Evolutionary conservation across 2,888 invertebrate genomes (phyloP).

Genomic region (Koerneria pararmatus): DNA sequence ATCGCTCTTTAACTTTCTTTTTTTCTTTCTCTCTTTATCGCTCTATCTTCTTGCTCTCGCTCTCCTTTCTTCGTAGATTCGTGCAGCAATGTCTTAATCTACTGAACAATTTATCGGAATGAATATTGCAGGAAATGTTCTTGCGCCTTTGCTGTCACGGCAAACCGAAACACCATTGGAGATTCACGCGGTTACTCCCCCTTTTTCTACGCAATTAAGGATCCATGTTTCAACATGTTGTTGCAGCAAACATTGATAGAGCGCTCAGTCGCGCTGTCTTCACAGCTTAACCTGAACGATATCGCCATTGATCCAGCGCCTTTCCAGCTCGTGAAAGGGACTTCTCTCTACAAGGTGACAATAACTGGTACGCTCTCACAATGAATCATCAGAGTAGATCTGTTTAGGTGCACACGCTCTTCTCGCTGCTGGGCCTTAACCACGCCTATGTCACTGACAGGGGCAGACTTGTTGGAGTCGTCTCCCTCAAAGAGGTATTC

Average conservation of each 20-base stretch:
- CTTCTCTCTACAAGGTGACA: conserved; percentile 53
- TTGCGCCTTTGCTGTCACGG: conserved; percentile 38
- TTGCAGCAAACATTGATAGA: conserved; percentile 43
- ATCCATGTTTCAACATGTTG: background rate
- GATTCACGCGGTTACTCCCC: conserved; percentile 24
- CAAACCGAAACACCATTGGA: conserved; percentile 30
- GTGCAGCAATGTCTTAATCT: no score
- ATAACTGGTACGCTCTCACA: background rate
- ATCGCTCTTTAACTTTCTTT: no score
- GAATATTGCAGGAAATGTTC: conserved; percentile 11
- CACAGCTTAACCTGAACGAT: conserved; percentile 58
- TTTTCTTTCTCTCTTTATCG: no score
- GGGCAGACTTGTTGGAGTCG: conserved; percentile 89
- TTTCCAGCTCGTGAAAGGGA: conserved; percentile 56
- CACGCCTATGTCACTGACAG: conserved; percentile 96
- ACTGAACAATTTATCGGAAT: no score
- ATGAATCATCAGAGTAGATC: background rate
- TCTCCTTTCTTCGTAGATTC: no score
- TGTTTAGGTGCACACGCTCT: conserved; percentile 88
- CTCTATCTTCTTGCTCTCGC: no score
- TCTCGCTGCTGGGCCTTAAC: conserved; percentile 97
- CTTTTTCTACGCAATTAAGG: no score
- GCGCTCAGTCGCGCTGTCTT: conserved; percentile 39
- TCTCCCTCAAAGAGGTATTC: conserved; percentile 85
- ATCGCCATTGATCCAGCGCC: conserved; percentile 83